A percentile compares a stretch with the other conserved stretches of the same genome.
phyloP scores from a whole-genome alignment of 2,113 vertebrate species.

The Pan paniscus region DNA sequence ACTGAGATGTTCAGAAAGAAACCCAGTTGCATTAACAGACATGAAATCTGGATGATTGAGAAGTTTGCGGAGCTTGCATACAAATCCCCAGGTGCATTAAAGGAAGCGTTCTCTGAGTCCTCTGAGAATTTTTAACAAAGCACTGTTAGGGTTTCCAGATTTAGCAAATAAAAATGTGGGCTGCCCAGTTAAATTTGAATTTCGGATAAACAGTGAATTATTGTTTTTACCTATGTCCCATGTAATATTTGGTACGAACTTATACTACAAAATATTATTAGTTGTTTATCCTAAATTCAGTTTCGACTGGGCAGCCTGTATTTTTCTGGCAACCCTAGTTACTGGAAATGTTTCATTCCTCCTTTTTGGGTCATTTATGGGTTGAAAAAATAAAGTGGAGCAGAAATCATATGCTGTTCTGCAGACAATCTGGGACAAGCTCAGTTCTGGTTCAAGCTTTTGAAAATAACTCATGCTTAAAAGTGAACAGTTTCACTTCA shows the following conservation, averaged over 20 bases:
- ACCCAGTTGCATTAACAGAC: background rate
- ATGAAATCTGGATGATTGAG: background rate
- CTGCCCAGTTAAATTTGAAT: constrained; percentile 11
- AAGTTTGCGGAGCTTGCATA: constrained; percentile 51
- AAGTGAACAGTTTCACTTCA: constrained; percentile 15
- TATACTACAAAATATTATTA: background rate
- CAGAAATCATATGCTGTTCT: constrained; percentile 56
- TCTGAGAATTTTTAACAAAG: background rate
- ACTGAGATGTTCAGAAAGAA: constrained; percentile 8
- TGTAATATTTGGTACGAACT: background rate
- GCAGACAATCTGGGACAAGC: constrained; percentile 66
- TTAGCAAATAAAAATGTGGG: constrained; percentile 26
- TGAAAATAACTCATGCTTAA: constrained; percentile 59
- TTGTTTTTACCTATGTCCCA: background rate
- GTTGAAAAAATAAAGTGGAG: constrained; percentile 61
- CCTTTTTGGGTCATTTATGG: constrained; percentile 41
- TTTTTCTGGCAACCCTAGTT: background rate
- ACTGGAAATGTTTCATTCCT: constrained; percentile 35
- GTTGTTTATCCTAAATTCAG: constrained; percentile 17
- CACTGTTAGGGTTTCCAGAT: background rate
- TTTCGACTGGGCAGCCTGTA: background rate
- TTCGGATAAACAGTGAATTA: background rate
- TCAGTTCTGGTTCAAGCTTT: constrained; percentile 45
- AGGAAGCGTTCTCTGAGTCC: background rate
- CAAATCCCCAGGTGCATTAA: background rate